Evolutionary conservation across 1,140 invertebrate species (phyloP).

Genomic region (Cryptotermes secundus): DNA sequence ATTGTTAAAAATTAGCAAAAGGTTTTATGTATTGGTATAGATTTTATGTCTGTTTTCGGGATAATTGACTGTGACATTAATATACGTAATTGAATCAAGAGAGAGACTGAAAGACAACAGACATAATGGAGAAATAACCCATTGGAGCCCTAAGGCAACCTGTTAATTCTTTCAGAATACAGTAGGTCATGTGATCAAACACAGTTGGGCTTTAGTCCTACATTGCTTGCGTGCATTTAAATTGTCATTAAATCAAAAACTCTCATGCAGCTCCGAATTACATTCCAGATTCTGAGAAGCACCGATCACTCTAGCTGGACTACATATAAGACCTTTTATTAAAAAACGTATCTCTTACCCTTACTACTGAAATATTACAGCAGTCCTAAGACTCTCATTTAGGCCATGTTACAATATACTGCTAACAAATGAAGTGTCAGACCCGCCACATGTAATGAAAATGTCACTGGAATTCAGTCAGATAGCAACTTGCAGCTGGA

Average conservation of each 20-base stretch:
- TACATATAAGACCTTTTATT: not conserved
- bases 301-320: not conserved
- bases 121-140: too few relatives aligned
- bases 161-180: too few relatives aligned
- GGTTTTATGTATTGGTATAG: too few relatives aligned
- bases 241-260: not conserved
- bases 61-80: too few relatives aligned
- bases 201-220: not conserved
- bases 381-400: not conserved
- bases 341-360: not conserved
- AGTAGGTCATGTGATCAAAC: not conserved
- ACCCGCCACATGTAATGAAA: too few relatives aligned
- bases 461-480: too few relatives aligned
- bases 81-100: too few relatives aligned
- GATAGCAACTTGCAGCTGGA: too few relatives aligned
- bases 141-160: too few relatives aligned
- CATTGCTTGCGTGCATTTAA: not conserved
- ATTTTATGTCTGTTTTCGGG: too few relatives aligned
- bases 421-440: not conserved
- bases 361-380: not conserved
- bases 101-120: too few relatives aligned
- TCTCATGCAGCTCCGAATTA: not conserved
- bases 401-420: not conserved
- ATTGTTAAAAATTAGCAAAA: too few relatives aligned
- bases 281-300: not conserved